Base-by-base conservation (phyloP, 2,888 invertebrate species). In the Argyresthia albistria region DNA sequence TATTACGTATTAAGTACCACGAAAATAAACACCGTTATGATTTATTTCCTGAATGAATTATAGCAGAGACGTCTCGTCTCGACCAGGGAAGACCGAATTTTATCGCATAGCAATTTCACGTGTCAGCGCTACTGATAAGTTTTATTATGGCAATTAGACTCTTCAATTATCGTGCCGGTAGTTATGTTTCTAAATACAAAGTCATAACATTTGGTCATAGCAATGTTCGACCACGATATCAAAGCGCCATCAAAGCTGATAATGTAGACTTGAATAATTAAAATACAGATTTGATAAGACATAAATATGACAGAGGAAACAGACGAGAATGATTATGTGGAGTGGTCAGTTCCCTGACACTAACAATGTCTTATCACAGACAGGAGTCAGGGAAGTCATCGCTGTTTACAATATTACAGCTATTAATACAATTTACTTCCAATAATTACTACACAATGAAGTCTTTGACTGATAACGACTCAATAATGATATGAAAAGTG, bases 11-110 rank as follows among this genome's bases (percentile, higher is more conserved):
- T 86, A 87, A 84, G 81, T 83, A 83, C 82, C 72, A 80, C 75
- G 70, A 82, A 80, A 84, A 86, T 86, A 87, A 84, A 87, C 86
- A 86, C 80, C 76, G 76, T 77, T 84, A 84, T 87, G 87, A 87
- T 87, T 87, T 86, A 87, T 86, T 81, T 76, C 73, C 73, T 62
- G 69, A 71, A 81, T 84, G 82, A 84, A 76, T 82, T 84, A 84
- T 80, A 74, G 71, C 71, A 75, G 76, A 74, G 73, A 75, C 80
- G 79, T 76, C 72, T 62, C 46, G 50, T 66, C 42, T 62, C 62
- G 69, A 63, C 66, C 65, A 72, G 75, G 80, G 79, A 80, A 62
- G 68, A 65, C 67, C 66, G 66, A 70, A 69, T 68, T 74, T 79
- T 80, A 72, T 81, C 79, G 78, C 73, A 69, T 74, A 67, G 71